Base-by-base conservation (phyloP, 1,140 invertebrate genomes). In the Xylocopa sonorina region DNA sequence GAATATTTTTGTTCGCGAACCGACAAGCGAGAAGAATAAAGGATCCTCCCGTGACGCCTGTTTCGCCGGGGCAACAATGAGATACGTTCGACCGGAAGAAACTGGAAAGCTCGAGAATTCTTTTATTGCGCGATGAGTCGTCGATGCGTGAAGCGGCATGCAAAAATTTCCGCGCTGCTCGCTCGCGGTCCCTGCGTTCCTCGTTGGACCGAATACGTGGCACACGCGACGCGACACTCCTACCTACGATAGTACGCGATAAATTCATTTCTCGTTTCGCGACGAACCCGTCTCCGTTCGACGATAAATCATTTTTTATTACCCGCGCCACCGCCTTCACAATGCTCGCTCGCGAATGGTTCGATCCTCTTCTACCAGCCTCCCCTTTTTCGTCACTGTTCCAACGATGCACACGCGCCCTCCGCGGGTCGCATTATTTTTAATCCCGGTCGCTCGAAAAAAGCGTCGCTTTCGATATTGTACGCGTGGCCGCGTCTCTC, bases 121-220 rank as follows among this genome's bases (percentile, higher is more conserved):
- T 51, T 79, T 74, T 48, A 60, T 53, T 55, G 62, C 53, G 53
- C 46, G 34, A 51, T 46, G 77, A 68, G 18, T 75, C 81, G 78
- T 75, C 78, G 78, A 58, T 82, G 81, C 81, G 78, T 71, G 71
- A 80, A 82, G 66, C 50, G 62, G 75, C 81, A 80, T 64, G 81
- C 78, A 80, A 76, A 82, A 80, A 82, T 82, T 80, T 68, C 63
- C 53, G 69, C 63, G 24, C 62, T 43, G 62, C 32, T 32, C 32
- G 34, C 57, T 60, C 57, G 32, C 57, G 57, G 29, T 34, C 73
- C 67, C 53, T 18, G 53, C 41, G 77, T 29, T 24, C 66, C 27
- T 4, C 16, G 18, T 21, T 21, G 53, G 6, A 32, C 1, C n/a
- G n/a, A 63, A 16, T 3, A 4, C 38, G n/a, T n/a, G n/a, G n/a